Percentiles rank a stretch among this genome's conserved stretches.
phyloP scores from a whole-genome alignment of 2,797 vertebrate genomes.

The Morelia viridis region DNA sequence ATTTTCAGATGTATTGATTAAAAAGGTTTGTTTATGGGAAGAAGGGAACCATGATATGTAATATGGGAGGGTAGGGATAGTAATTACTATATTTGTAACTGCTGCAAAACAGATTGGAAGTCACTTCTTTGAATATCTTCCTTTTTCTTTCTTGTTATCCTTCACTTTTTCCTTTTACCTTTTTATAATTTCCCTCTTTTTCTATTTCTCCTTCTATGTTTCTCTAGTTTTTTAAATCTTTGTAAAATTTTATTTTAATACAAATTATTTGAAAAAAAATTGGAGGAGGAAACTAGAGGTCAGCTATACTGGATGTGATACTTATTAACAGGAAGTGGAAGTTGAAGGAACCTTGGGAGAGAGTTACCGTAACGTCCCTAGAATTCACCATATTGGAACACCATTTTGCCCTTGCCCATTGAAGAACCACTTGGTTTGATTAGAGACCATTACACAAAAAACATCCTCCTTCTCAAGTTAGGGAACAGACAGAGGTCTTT shows the following conservation, averaged over 20 bases:
- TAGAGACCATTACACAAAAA: not conserved
- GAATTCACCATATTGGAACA: not conserved
- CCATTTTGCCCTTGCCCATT: not conserved
- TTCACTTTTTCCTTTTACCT: not conserved
- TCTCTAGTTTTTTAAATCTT: not conserved
- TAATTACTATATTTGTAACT: not conserved
- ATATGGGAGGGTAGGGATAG: not conserved
- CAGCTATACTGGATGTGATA: not conserved
- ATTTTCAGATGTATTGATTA: not conserved
- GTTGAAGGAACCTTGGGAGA: not conserved
- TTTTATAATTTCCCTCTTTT: not conserved
- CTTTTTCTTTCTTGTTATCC: not conserved
- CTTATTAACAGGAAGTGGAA: not conserved
- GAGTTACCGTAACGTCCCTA: not conserved
- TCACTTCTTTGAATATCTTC: not conserved
- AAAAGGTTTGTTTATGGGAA: not conserved
- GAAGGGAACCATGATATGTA: not conserved
- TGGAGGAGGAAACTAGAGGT: not conserved
- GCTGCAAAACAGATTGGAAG: not conserved
- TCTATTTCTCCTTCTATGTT: not conserved
- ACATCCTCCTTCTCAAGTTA: not conserved
- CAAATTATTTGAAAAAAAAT: not conserved
- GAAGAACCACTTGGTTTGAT: not conserved
- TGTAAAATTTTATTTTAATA: not conserved
- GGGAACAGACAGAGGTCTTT: not conserved